These are phyloP conservation scores for Tuta absoluta DNA, from an alignment of 2,888 invertebrate genomes.

Conservation along the genomic window DNA sequence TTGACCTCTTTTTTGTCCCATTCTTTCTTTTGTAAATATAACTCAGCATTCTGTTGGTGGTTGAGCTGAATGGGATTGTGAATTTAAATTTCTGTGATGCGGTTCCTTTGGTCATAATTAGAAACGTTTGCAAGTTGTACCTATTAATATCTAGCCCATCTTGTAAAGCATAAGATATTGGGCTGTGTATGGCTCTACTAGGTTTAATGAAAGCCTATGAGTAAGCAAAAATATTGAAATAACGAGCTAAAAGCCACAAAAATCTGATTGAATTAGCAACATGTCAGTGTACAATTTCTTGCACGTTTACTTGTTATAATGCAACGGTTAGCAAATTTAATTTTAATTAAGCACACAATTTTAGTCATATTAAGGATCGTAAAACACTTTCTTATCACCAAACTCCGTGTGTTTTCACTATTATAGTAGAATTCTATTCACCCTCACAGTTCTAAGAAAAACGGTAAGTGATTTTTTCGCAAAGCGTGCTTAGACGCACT, in stretches of 20 bases:
- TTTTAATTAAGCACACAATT: not conserved
- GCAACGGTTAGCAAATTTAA: not conserved
- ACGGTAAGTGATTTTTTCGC: constrained; percentile 23
- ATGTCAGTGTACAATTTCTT: not conserved
- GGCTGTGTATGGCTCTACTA: too few relatives aligned
- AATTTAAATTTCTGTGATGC: too few relatives aligned
- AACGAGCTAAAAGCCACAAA: too few relatives aligned
- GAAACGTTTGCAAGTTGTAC: not conserved
- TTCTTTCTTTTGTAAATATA: not conserved
- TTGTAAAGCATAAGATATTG: too few relatives aligned
- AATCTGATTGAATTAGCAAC: not conserved
- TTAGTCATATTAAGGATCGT: not conserved
- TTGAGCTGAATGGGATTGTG: not conserved
- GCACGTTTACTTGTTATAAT: not conserved
- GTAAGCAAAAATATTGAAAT: too few relatives aligned
- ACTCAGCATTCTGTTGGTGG: not conserved
- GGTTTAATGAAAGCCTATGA: too few relatives aligned
- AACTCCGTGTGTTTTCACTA: not conserved
- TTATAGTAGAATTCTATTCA: not conserved
- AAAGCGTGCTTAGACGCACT: constrained; percentile 53
- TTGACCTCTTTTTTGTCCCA: not conserved
- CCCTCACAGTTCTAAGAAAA: not conserved
- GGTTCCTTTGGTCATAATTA: not conserved
- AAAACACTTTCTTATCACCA: constrained; percentile 10
- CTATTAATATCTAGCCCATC: too few relatives aligned